Evolutionary conservation across 2,797 vertebrate genomes (phyloP), one percentile per base, ranked within the genome.

Genomic region (Allobates femoralis): DNA sequence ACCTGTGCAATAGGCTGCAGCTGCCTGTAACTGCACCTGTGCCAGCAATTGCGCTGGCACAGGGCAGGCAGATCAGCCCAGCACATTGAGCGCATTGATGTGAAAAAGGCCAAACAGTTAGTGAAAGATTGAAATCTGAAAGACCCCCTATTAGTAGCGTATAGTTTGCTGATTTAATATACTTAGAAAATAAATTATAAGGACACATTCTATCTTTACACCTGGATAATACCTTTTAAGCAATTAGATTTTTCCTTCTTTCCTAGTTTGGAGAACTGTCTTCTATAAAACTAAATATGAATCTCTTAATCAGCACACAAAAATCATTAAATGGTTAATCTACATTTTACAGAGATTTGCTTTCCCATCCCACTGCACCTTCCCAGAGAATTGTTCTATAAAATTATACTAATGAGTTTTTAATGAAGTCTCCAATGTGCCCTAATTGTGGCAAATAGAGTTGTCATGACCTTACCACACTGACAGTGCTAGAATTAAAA

Each of bases 351-450:
- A 53, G 32, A 50, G 71, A n/a, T 50, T 28, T 55, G 46, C 51
- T 55, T 60, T 66, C 75, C 73, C 83, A 34, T 53, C 83, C 73
- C 73, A 51, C 46, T 53, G 73, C 66, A 41, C 23, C 85, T 75
- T 86, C 69, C 69, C 32, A 30, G 71, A 81, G 79, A 62, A 75
- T 86, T 81, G 41, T 30, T 76, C 58, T 75, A 86, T 62, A 86
- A 86, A 86, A 81, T 81, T 73, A 86, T 74, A 81, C 85, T 86
- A 81, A 86, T 86, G 76, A 81, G 85, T 86, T 86, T 86, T 86
- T 81, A 86, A 86, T 81, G 85, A 86, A 81, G 78, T 81, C 85
- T 81, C 85, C 85, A 81, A 81, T 81, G 85, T 86, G 78, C 79
- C 78, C 78, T 81, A 74, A 74, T 86, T 86, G 76, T 81, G 79